Conservation (phyloP, 2,797 vertebrate genomes). For the Melanotaenia pygmaea region DNA sequence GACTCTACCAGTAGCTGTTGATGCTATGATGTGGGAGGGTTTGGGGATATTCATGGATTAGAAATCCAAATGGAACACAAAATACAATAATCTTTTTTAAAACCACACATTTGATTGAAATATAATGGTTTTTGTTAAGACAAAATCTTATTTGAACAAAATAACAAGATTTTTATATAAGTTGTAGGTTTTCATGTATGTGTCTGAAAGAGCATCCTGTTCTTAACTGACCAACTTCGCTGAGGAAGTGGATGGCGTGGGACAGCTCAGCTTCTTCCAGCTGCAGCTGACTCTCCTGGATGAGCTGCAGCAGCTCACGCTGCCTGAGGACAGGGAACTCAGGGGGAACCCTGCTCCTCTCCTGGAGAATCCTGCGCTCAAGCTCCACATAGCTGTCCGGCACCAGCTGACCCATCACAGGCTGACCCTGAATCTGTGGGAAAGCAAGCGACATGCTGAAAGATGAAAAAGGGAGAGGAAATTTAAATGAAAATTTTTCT, state of each 20-base stretch:
- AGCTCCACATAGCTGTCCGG: constrained; percentile 96
- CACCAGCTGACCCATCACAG: constrained; percentile 94
- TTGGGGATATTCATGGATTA: neutral
- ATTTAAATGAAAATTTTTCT: neutral
- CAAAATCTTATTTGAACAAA: neutral
- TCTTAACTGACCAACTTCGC: constrained; percentile 88
- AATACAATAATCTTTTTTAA: neutral
- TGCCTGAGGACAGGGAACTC: constrained; percentile 93
- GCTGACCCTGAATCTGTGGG: constrained; percentile 92
- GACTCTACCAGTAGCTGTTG: neutral
- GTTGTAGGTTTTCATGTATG: neutral
- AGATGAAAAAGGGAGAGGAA: neutral
- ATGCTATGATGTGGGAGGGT: neutral
- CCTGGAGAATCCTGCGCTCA: constrained; percentile 88
- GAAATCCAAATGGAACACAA: neutral
- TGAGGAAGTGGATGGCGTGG: constrained; percentile 93
- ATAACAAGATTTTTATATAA: neutral
- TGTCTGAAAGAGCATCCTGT: neutral
- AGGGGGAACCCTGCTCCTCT: constrained; percentile 82
- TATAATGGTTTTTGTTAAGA: neutral
- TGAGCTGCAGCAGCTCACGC: constrained; percentile 85
- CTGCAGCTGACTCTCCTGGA: constrained; percentile 90
- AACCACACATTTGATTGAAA: neutral
- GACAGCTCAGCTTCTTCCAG: constrained; percentile 93
- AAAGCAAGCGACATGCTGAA: neutral